Evolutionary conservation across 37 sponge, comb jelly and placozoan species (phyloP).

Genomic region (Hexactinellida sp.): DNA sequence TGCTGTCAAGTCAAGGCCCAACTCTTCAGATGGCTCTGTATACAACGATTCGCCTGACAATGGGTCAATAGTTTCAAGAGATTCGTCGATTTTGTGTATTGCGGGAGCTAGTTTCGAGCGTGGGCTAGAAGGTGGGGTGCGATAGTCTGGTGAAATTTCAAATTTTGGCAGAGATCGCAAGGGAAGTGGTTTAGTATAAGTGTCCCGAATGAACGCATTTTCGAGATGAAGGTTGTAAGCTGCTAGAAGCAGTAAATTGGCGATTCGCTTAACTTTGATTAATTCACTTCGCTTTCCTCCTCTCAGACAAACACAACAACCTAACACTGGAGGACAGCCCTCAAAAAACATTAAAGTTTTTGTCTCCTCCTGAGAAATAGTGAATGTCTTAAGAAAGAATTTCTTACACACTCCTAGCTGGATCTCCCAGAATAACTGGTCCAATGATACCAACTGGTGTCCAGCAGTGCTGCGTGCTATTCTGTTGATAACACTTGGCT

Average conservation of each 20-base stretch:
- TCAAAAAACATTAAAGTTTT: constrained; percentile 90
- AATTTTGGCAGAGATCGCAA: not conserved
- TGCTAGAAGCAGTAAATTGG: constrained; percentile 42
- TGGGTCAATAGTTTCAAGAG: not conserved
- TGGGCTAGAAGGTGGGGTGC: not conserved
- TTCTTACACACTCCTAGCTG: constrained; percentile 68
- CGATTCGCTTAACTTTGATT: constrained; percentile 67
- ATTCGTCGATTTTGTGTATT: not conserved
- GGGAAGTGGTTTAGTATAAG: constrained; percentile 36
- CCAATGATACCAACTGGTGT: constrained; percentile 53
- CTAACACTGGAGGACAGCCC: constrained; percentile 47
- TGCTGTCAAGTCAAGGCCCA: not conserved
- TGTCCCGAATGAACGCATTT: constrained; percentile 44
- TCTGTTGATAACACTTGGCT: constrained; percentile 60
- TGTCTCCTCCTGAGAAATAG: constrained; percentile 40
- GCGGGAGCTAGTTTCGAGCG: constrained; percentile 19
- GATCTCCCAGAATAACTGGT: constrained; percentile 53
- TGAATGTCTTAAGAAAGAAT: constrained; percentile 52
- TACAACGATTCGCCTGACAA: not conserved
- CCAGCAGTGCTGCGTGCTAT: constrained; percentile 67
- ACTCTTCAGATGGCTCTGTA: not conserved
- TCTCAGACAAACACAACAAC: constrained; percentile 63
- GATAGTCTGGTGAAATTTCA: not conserved
- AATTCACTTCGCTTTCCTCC: constrained; percentile 46
- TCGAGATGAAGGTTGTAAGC: constrained; percentile 66